Evolutionary conservation across 2,888 invertebrate species (phyloP), one percentile per base, ranked within the genome.

Genomic region (Molanna angustata): DNA sequence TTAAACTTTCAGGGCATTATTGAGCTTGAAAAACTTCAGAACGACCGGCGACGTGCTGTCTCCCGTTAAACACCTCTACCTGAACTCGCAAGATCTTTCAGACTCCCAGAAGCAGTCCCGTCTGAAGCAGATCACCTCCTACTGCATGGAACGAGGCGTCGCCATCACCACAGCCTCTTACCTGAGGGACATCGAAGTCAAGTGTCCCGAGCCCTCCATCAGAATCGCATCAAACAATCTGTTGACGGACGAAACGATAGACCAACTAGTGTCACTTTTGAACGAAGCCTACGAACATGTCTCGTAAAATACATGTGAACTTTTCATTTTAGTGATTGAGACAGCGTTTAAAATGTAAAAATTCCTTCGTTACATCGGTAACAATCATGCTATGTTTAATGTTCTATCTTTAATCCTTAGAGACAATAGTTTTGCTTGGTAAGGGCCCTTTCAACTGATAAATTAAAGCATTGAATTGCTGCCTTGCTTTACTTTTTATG

Each of bases 51-150:
- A 83, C 60, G 72, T 73, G 3, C 61, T 84, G 0, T 88, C 89
- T 0, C 92, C 93, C 0, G 69, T 90, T 0, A 89, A 90, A 60
- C 89, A 90, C 67, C 66, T 93, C 1, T 83, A 83, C 62, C 69
- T 91, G 32, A 76, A 74, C 3, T 70, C 77, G 7, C 65, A 74
- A 1, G 78, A 78, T 31, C 61, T 74, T 0, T 72, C 73, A 1
- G 68, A 67, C 55, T 65, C 69, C 0, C 64, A 69, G 1, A 83
- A 84, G 61, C 68, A 77, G 16, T 66, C 71, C 9, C 71, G 83
- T 58, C 72, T 92, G 2, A 74, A 76, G 2, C 71, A 79, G 61
- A 81, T 91, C 37, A 80, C 85, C 11, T 76, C 79, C 19, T 79
- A 79, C 76, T 86, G 86, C 60, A 73, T 85, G 55, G 74, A 81